These are phyloP conservation scores for Macrophya annulata DNA, from an alignment of 2,888 invertebrate genomes.

Conservation along the genomic window DNA sequence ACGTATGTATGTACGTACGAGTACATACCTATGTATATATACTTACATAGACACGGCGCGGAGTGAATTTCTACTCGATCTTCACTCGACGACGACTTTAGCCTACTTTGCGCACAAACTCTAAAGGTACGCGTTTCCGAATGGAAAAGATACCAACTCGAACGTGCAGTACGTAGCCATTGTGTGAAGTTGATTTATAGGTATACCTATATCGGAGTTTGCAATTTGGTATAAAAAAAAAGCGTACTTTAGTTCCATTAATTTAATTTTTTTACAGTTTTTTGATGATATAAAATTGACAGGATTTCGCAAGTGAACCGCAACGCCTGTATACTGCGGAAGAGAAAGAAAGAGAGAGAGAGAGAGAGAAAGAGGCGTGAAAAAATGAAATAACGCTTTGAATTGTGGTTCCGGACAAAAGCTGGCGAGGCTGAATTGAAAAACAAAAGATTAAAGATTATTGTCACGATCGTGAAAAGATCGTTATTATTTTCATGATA, in stretches of 20 bases:
- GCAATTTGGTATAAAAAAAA: not conserved
- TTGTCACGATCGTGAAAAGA: slow-evolving; percentile 48
- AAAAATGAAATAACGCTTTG: slow-evolving; percentile 38
- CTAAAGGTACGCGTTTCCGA: slow-evolving; percentile 19
- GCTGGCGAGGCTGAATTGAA: slow-evolving; percentile 11
- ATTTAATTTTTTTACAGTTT: not conserved
- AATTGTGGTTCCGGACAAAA: slow-evolving; percentile 49
- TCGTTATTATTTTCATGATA: slow-evolving; percentile 49
- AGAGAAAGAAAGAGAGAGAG: not conserved
- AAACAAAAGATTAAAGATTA: slow-evolving; percentile 56
- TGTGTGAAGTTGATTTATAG: not conserved
- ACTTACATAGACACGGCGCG: not conserved
- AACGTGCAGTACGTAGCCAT: not conserved
- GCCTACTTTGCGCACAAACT: slow-evolving; percentile 45
- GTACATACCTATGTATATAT: too few relatives aligned
- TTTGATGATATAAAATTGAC: not conserved
- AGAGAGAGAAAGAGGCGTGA: not conserved
- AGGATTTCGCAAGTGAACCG: not conserved
- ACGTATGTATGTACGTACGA: too few relatives aligned
- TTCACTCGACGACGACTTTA: slow-evolving; percentile 12
- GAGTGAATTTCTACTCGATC: slow-evolving; percentile 14
- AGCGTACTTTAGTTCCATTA: not conserved
- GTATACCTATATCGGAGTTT: not conserved
- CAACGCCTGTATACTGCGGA: not conserved
- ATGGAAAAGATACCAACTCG: slow-evolving; percentile 29